Conservation (phyloP, 2,888 invertebrate genomes). For the Eupithecia subfuscata region DNA sequence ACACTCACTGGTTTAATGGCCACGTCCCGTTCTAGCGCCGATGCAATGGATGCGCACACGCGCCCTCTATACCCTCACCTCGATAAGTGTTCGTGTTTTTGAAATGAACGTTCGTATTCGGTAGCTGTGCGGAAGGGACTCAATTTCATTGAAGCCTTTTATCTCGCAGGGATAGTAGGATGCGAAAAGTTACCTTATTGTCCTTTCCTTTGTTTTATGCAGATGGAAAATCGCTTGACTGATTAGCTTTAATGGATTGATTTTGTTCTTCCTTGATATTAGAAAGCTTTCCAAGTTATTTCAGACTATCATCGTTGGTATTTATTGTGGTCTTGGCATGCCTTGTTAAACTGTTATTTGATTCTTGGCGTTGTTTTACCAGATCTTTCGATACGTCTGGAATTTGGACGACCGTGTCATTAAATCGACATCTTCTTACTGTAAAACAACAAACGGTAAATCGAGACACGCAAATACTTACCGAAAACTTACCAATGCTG, state of each 20-base stretch:
- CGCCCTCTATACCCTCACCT: slow-evolving; percentile 75
- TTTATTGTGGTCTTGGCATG: neutral
- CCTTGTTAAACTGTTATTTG: neutral
- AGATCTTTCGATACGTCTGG: slow-evolving; percentile 26
- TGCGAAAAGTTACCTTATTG: neutral
- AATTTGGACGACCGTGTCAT: slow-evolving; percentile 48
- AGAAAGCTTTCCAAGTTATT: slow-evolving; percentile 10
- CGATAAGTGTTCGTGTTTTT: slow-evolving; percentile 76
- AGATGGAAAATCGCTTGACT: slow-evolving; percentile 8
- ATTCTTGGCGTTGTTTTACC: neutral
- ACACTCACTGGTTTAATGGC: slow-evolving; percentile 45
- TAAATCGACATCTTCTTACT: slow-evolving; percentile 58
- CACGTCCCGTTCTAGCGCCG: slow-evolving; percentile 56
- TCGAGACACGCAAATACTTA: slow-evolving; percentile 52
- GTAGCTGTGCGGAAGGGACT: slow-evolving; percentile 74
- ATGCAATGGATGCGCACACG: slow-evolving; percentile 79
- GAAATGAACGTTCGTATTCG: slow-evolving; percentile 75
- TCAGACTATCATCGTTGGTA: neutral
- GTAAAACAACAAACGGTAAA: slow-evolving; percentile 63
- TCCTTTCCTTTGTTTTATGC: neutral
- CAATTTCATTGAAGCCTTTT: slow-evolving; percentile 68
- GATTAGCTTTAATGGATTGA: neutral
- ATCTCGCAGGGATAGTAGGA: neutral
- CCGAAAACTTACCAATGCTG: slow-evolving; percentile 62
- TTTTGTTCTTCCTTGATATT: neutral